Base-by-base conservation (phyloP, 2,888 invertebrate genomes). In the Lasiommata megera region DNA sequence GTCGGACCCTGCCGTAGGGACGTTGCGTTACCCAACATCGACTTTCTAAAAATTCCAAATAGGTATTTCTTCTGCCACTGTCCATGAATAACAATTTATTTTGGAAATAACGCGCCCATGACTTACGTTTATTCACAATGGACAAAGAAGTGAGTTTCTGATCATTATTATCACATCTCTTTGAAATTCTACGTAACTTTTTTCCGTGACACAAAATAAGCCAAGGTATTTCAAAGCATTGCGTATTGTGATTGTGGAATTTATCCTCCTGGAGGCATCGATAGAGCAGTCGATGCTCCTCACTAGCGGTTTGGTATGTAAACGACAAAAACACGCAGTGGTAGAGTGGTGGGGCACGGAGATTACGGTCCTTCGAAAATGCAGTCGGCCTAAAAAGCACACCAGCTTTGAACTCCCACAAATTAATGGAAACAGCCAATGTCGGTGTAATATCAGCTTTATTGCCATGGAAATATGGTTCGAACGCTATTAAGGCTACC, bases 21-120 rank as follows among this genome's bases (percentile, higher is more conserved):
- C 81, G 86, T 83, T 79, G 76, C 81, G 76, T 81, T 80, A 82
- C 77, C 80, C 80, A 79, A 82, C 82, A 82, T 84, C 82, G 84
- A 86, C 84, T 86, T 88, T 88, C 83, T 84, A 87, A 87, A 87
- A 80, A 84, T 84, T 85, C 81, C 83, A 74, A 80, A 80, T 84
- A 66, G 64, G 62, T 65, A 78, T 76, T 82, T 80, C 77, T 78
- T 81, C 74, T 62, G 66, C 67, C 64, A 70, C 72, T 74, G 69
- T 74, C 69, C 73, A 72, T 78, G 76, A 70, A 71, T 70, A 71
- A 75, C 74, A 79, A 79, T 79, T 77, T 74, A 73, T 74, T 70
- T 80, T 77, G 77, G 67, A 74, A 77, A 80, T 74, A 77, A 71
- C 74, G 67, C 68, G 62, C 60, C 61, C 48, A 56, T 59, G 63